Percentiles rank a stretch among this genome's conserved stretches.
Evolutionary conservation across 1,140 invertebrate genomes (phyloP).

Genomic region (Dryas iulia): DNA sequence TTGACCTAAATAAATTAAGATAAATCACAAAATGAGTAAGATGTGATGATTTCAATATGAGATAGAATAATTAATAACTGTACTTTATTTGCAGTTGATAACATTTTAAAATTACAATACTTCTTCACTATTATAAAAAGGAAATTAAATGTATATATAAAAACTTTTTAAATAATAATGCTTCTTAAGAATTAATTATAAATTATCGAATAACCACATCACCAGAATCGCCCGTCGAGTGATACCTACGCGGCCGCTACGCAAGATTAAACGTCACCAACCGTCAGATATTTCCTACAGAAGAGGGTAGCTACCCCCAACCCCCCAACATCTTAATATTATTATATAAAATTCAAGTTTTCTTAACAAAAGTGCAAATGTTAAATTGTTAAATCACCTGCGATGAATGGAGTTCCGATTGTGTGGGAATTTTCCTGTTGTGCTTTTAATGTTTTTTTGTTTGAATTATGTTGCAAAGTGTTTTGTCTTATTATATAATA

Average conservation of each 20-base stretch:
- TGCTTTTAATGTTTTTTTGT: neutral
- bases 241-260: slow-evolving; percentile 68
- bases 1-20: too few species aligned
- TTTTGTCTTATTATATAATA: too few species aligned
- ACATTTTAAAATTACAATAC: too few species aligned
- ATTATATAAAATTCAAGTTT: slow-evolving; percentile 38
- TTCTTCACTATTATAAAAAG: too few species aligned
- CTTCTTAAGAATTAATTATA: neutral
- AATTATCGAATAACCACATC: slow-evolving; percentile 42
- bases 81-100: too few species aligned
- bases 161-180: too few species aligned
- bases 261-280: slow-evolving; percentile 78
- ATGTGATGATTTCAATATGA: too few species aligned
- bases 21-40: too few species aligned
- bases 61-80: too few species aligned
- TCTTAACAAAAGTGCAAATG: neutral
- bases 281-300: slow-evolving; percentile 71
- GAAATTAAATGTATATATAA: too few species aligned
- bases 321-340: slow-evolving; percentile 42
- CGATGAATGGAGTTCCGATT: slow-evolving; percentile 38
- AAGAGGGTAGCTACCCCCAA: slow-evolving; percentile 37
- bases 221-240: slow-evolving; percentile 55
- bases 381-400: slow-evolving; percentile 51
- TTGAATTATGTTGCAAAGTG: too few species aligned
- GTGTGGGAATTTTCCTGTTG: neutral